Percentiles rank a stretch among this genome's conserved stretches.
Conservation (phyloP, 2,113 vertebrate genomes). For the Potamarius usumacintae region DNA sequence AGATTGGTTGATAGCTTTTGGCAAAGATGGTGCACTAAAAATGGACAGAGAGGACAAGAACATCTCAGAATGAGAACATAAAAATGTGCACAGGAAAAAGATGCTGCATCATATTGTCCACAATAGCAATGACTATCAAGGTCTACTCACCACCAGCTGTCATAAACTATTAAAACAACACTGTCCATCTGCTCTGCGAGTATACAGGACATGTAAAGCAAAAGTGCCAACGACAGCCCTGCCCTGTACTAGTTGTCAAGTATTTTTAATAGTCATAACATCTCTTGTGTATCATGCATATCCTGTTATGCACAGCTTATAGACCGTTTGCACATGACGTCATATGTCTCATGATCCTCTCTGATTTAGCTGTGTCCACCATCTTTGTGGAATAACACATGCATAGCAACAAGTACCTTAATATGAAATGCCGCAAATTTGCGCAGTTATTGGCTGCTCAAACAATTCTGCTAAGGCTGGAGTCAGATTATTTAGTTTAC, state of each 20-base stretch:
- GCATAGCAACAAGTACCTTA: too few species aligned
- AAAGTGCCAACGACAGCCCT: not conserved
- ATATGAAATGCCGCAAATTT: too few species aligned
- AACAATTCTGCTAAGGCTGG: too few species aligned
- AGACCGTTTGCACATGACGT: too few species aligned
- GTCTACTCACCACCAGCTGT: not conserved
- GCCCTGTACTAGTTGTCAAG: not conserved
- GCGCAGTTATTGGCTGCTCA: too few species aligned
- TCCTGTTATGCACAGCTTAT: not conserved
- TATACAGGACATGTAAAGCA: not conserved
- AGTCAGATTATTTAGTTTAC: too few species aligned
- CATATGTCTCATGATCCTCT: too few species aligned
- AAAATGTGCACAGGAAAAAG: not conserved
- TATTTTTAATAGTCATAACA: not conserved
- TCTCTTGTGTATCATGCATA: not conserved
- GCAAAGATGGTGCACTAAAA: not conserved
- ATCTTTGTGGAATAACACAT: too few species aligned
- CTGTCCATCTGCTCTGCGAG: not conserved
- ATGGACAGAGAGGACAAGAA: not conserved
- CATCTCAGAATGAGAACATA: not conserved
- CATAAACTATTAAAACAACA: constrained; percentile 1
- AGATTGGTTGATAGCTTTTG: not conserved
- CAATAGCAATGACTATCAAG: not conserved
- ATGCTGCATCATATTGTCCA: not conserved
- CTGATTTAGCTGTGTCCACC: too few species aligned